Evolutionary conservation across 2,797 vertebrate species (phyloP).

Genomic region (Vireo griseus): DNA sequence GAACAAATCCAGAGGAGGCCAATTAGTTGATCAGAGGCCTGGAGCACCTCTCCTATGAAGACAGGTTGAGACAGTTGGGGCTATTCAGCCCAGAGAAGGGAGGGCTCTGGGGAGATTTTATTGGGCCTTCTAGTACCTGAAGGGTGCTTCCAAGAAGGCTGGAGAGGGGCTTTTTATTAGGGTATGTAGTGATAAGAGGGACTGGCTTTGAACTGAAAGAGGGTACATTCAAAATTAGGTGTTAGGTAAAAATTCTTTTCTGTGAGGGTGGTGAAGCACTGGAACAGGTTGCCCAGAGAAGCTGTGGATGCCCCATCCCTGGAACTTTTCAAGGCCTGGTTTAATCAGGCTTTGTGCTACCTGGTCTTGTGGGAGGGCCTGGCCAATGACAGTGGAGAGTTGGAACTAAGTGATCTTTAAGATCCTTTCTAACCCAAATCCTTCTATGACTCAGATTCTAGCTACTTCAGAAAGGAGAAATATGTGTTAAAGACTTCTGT

Average conservation of each 20-base stretch:
- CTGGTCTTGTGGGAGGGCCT: neutral
- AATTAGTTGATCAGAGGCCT: neutral
- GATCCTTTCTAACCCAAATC: neutral
- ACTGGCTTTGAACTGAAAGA: neutral
- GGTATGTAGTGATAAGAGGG: neutral
- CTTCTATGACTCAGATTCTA: neutral
- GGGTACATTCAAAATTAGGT: neutral
- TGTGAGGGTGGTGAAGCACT: neutral
- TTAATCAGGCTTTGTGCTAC: neutral
- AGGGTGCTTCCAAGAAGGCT: neutral
- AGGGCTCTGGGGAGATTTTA: neutral
- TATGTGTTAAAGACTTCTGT: neutral
- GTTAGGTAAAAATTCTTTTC: neutral
- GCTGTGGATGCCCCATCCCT: rapidly evolving
- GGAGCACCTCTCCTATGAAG: neutral
- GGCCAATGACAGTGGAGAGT: neutral
- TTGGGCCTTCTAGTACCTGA: neutral
- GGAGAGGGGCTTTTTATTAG: neutral
- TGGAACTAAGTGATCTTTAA: neutral
- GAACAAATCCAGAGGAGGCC: neutral
- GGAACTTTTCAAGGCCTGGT: neutral
- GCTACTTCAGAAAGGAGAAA: neutral
- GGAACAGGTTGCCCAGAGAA: neutral
- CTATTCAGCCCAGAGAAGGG: neutral
- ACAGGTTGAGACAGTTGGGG: neutral